These are phyloP conservation scores for Coturnix japonica DNA, from an alignment of 2,113 vertebrate genomes.

Conservation along the genomic window DNA sequence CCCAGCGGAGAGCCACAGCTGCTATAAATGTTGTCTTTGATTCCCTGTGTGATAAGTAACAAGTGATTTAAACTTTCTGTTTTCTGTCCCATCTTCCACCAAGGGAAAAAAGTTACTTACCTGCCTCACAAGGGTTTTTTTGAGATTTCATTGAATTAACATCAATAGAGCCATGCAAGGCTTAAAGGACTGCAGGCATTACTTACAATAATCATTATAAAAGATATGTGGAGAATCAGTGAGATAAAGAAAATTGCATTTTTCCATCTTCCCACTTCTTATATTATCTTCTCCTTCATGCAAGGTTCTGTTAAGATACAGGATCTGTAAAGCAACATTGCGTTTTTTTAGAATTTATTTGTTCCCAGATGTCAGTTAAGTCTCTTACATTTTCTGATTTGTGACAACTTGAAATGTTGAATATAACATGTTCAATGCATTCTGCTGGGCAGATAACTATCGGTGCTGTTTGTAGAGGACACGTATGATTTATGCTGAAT, in stretches of 20 bases:
- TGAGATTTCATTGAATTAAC: conserved; percentile 62
- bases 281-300: conserved; percentile 1
- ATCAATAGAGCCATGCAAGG: not conserved
- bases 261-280: not conserved
- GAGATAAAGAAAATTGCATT: conserved; percentile 47
- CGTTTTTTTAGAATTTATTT: not conserved
- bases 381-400: not conserved
- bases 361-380: not conserved
- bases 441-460: not conserved
- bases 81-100: not conserved
- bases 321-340: not conserved
- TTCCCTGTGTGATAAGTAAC: not conserved
- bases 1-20: not conserved
- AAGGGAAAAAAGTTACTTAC: conserved; percentile 34
- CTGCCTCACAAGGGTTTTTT: conserved; percentile 10
- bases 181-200: conserved; percentile 41
- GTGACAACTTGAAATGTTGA: not conserved
- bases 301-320: not conserved
- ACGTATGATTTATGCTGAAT: not conserved
- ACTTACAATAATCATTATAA: not conserved
- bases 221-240: not conserved
- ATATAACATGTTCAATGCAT: not conserved
- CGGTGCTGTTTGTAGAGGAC: not conserved
- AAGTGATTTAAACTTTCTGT: conserved; percentile 48
- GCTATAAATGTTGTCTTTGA: conserved; percentile 32